A percentile compares a stretch with the other conserved stretches of the same genome.
Conservation (phyloP, 30 jellyfish, hydroid and myxozoan genomes). For the Calvadosia cruxmelitensis region DNA sequence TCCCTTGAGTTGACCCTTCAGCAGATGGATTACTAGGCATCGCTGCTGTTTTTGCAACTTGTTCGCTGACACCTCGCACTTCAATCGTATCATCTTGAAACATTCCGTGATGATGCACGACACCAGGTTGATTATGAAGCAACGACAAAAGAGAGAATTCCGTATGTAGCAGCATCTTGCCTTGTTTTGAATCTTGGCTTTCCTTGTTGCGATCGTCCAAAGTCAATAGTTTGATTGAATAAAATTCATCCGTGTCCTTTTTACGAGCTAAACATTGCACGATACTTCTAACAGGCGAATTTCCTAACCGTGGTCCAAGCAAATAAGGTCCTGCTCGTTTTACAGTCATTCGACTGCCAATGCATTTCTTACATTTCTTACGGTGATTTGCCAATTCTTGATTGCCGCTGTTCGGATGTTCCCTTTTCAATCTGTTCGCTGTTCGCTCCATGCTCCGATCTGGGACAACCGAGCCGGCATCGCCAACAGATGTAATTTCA, state of each 20-base stretch:
- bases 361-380: slow-evolving; percentile 19
- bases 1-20: slow-evolving; percentile 24
- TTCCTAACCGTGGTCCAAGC: slow-evolving; percentile 89
- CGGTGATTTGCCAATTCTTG: not conserved
- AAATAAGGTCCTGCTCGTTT: slow-evolving; percentile 90
- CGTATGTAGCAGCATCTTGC: slow-evolving; percentile 85
- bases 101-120: slow-evolving; percentile 87
- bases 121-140: slow-evolving; percentile 82
- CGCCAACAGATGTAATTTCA: too few species aligned
- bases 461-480: too few species aligned
- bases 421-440: not conserved
- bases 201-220: slow-evolving; percentile 40
- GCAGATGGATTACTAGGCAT: slow-evolving; percentile 11
- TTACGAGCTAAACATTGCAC: slow-evolving; percentile 86
- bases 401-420: not conserved
- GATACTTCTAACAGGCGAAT: slow-evolving; percentile 80
- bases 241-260: slow-evolving; percentile 80
- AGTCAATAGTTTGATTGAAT: slow-evolving; percentile 59
- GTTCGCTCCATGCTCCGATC: too few species aligned
- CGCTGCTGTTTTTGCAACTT: slow-evolving; percentile 24
- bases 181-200: slow-evolving; percentile 79
- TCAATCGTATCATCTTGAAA: slow-evolving; percentile 81
- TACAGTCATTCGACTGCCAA: slow-evolving; percentile 15
- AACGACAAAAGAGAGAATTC: slow-evolving; percentile 73
- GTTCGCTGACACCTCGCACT: slow-evolving; percentile 14